A percentile compares a stretch with the other conserved stretches of the same genome.
Conservation (phyloP, 2,888 invertebrate species). For the Gymnoscelis rufifasciata region DNA sequence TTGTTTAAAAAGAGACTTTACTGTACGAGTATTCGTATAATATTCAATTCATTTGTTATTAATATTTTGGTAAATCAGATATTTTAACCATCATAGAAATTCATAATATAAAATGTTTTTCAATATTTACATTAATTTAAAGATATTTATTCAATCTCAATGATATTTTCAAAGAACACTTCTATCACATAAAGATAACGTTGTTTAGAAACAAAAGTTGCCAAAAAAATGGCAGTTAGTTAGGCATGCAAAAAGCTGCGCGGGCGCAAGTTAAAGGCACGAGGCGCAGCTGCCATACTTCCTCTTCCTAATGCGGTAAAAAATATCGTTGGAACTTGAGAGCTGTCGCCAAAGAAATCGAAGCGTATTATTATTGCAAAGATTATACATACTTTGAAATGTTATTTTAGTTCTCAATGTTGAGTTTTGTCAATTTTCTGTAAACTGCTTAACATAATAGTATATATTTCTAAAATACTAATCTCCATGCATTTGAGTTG, state of each 20-base stretch:
- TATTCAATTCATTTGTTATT: too few relatives aligned
- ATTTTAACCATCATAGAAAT: too few relatives aligned
- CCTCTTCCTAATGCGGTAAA: conserved; percentile 66
- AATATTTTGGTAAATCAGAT: too few relatives aligned
- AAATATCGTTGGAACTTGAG: conserved; percentile 56
- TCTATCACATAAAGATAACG: conserved; percentile 24
- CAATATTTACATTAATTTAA: too few relatives aligned
- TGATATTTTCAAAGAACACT: background rate
- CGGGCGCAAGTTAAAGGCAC: conserved; percentile 59
- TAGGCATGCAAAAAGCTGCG: conserved; percentile 62
- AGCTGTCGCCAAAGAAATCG: conserved; percentile 63
- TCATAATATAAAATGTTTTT: too few relatives aligned
- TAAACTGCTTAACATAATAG: too few relatives aligned
- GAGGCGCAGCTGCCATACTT: conserved; percentile 72
- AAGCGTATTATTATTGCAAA: conserved; percentile 30
- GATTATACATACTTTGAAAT: background rate
- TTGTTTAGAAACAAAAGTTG: conserved; percentile 42
- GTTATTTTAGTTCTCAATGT: conserved; percentile 10
- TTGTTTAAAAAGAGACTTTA: background rate
- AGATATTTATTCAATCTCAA: background rate
- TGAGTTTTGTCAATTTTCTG: too few relatives aligned
- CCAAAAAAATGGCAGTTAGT: conserved; percentile 54
- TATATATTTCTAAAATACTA: too few relatives aligned
- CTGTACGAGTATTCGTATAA: too few relatives aligned
- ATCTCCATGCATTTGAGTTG: too few relatives aligned